Evolutionary conservation across 1,140 invertebrate genomes (phyloP), one percentile per base, ranked within the genome.

Genomic region (Trigoniulus corallinus): DNA sequence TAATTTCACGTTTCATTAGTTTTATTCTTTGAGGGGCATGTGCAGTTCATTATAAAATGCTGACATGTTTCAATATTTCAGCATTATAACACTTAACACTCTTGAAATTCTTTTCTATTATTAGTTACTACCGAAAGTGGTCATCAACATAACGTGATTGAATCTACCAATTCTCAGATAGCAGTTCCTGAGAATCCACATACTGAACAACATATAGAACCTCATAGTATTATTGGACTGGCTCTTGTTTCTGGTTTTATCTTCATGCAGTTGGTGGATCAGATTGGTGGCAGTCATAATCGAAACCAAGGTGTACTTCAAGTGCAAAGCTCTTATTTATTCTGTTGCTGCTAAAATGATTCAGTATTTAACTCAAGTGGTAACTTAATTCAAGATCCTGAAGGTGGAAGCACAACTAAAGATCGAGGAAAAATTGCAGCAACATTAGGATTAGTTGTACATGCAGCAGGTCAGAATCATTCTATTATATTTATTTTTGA

Each of bases 181-280:
- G 15, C 29, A 34, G 29, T 15, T 34, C 7, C 29, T 34, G 29
- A 34, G 7, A 7, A 34, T 34, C 15, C 29, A 7, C 29, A n/a
- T n/a, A n/a, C n/a, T n/a, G n/a, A n/a, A n/a, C n/a, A 34, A 15
- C 39, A 12, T 44, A 47, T 53, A 13, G 71, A 76, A 57, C 65
- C 75, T 47, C 75, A 79, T 59, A 68, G 69, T 55, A 60, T 77
- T 18, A 82, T 87, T 58, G 84, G 85, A 40, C 64, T 84, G 24
- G 75, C 79, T 26, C 68, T 88, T 27, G 76, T 88, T n/a, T 60
- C 81, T 27, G 84, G 93, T 18, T 99, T 99, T 69, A 77, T 98
- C 20, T 93, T 98, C 62, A 98, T 99, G 95, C 71, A 98, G 45
- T 64, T 98, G 7, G 82, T 99, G 2, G 95, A 98, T 68, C 88